Percentiles rank a stretch among this genome's conserved stretches.
Conservation (phyloP, 35 echinoderm and acorn worm species). For the Acanthaster planci region DNA sequence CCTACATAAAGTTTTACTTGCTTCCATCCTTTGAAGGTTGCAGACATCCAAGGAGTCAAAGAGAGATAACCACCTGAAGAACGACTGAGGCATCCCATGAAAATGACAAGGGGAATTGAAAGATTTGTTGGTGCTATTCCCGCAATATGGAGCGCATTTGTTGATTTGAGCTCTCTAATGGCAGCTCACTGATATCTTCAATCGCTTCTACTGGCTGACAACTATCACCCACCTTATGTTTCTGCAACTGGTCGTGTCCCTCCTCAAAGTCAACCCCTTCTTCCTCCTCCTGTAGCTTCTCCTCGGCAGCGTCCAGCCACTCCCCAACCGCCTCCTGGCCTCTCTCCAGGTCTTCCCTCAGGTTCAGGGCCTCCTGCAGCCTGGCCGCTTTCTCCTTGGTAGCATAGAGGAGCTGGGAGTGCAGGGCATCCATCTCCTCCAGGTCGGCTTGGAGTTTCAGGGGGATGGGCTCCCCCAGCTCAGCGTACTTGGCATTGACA, state of each 20-base stretch:
- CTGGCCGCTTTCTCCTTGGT: constrained; percentile 50
- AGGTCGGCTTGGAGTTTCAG: constrained; percentile 59
- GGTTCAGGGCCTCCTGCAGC: constrained; percentile 57
- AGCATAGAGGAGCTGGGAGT: constrained; percentile 60
- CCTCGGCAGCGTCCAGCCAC: constrained; percentile 73
- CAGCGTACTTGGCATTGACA: constrained; percentile 84
- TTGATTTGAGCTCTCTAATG: no score
- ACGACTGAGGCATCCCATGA: no score
- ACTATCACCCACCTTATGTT: constrained; percentile 62
- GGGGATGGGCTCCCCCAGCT: constrained; percentile 74
- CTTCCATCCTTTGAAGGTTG: no score
- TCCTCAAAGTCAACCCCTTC: constrained; percentile 77
- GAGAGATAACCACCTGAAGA: no score
- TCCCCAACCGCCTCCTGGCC: constrained; percentile 52
- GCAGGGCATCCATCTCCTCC: constrained; percentile 68
- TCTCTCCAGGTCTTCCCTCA: constrained; percentile 63
- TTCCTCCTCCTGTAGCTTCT: constrained; percentile 41
- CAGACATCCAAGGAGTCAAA: no score
- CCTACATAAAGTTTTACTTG: no score
- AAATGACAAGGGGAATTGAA: no score
- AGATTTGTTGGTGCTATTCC: no score
- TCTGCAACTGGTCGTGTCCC: constrained; percentile 43
- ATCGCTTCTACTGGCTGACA: no score
- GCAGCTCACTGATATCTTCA: no score
- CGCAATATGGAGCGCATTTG: no score